Evolutionary conservation across 2,888 invertebrate species (phyloP).

Genomic region (Drosophila rellima): DNA sequence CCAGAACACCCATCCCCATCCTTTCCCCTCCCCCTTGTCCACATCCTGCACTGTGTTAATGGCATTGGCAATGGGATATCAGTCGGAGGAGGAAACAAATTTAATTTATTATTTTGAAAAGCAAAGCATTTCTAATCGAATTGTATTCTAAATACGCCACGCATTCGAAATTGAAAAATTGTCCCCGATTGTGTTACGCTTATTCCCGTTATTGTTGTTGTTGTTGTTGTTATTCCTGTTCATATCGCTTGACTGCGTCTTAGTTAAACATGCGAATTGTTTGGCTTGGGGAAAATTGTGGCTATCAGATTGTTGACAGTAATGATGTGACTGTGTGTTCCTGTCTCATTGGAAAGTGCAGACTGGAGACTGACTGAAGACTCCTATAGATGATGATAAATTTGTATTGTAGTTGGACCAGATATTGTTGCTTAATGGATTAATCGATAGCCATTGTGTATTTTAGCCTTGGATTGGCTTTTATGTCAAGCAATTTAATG

Average conservation of each 20-base stretch:
- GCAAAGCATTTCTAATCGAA: conserved; percentile 85
- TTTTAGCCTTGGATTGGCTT: no score
- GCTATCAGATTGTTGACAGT: conserved; percentile 75
- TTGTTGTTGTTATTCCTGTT: conserved; percentile 19
- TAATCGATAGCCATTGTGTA: neutral
- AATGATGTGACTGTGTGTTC: conserved; percentile 59
- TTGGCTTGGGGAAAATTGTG: conserved; percentile 53
- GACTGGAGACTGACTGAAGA: neutral
- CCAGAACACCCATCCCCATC: neutral
- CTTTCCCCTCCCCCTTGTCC: neutral
- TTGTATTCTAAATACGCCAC: conserved; percentile 84
- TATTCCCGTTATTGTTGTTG: conserved; percentile 7
- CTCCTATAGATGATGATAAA: neutral
- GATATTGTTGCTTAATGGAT: neutral
- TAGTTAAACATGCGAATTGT: conserved; percentile 58
- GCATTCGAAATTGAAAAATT: conserved; percentile 78
- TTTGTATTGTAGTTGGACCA: neutral
- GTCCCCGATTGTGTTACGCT: conserved; percentile 55
- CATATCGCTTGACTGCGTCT: conserved; percentile 41
- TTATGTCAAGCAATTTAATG: no score
- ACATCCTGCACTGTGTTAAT: conserved; percentile 72
- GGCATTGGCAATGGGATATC: conserved; percentile 72
- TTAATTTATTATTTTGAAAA: conserved; percentile 84
- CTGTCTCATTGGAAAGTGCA: neutral
- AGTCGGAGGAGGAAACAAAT: conserved; percentile 64